phyloP scores from a whole-genome alignment of 2,797 vertebrate species.

The Picus viridis region DNA sequence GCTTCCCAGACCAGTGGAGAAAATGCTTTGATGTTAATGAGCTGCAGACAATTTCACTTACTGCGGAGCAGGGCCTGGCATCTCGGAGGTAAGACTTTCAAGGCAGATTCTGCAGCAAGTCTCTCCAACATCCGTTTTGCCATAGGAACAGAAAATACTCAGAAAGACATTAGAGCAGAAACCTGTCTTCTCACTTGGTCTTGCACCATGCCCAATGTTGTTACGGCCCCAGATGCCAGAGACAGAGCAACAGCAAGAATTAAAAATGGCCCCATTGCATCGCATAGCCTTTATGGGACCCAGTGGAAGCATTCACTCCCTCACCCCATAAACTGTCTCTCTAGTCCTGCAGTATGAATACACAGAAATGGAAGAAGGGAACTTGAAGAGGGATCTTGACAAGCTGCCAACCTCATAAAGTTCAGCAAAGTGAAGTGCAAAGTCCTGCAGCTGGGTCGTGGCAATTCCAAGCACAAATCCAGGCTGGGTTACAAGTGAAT shows the following conservation, averaged over 20 bases:
- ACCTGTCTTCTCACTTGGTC: neutral
- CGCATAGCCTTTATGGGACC: fast-evolving
- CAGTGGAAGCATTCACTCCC: neutral
- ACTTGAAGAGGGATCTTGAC: no score
- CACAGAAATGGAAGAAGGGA: neutral
- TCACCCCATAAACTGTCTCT: neutral
- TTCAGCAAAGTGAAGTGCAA: no score
- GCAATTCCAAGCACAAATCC: no score
- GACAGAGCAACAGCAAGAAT: neutral
- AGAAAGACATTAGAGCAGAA: neutral
- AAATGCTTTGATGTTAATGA: constrained; percentile 71
- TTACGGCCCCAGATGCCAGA: neutral
- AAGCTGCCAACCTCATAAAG: no score
- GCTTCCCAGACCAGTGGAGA: constrained; percentile 11
- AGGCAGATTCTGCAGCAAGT: constrained; percentile 29
- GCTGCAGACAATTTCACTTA: constrained; percentile 62
- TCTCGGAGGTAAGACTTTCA: constrained; percentile 27
- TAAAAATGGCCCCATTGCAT: neutral
- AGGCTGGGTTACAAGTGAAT: no score
- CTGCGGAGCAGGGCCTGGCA: neutral
- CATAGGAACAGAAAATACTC: neutral
- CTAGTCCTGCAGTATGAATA: neutral
- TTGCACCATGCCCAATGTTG: neutral
- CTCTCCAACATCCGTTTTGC: constrained; percentile 35
- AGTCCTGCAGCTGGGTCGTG: no score